Percentiles rank a stretch among this genome's conserved stretches.
Conservation (phyloP, 2,888 invertebrate genomes). For the Sialis lutaria region DNA sequence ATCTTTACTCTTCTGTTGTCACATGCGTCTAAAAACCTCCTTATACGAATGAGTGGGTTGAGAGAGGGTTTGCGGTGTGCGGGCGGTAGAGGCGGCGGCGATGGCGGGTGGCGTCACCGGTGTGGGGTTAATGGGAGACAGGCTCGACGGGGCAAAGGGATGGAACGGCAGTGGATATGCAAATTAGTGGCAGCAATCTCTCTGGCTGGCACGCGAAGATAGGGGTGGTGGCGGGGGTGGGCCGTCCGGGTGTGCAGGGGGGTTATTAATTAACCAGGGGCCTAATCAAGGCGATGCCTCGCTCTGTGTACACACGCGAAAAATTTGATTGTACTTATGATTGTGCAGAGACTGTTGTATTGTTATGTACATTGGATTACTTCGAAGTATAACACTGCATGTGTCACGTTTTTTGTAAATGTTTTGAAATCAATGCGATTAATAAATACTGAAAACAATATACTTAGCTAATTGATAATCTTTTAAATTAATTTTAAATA, state of each 20-base stretch:
- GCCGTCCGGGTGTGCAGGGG: constrained; percentile 20
- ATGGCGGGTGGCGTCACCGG: neutral
- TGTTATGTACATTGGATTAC: no score
- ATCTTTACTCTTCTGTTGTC: neutral
- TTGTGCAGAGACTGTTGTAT: no score
- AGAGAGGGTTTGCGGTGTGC: neutral
- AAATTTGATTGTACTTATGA: no score
- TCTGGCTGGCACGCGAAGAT: neutral
- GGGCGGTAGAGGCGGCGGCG: neutral
- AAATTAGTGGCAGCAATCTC: constrained; percentile 6
- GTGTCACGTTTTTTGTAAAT: no score
- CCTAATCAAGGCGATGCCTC: constrained; percentile 28
- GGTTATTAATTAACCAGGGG: constrained; percentile 39
- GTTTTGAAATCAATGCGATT: no score
- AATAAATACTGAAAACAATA: no score
- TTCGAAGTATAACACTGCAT: no score
- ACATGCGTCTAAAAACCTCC: neutral
- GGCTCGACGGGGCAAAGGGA: neutral
- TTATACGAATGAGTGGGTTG: no score
- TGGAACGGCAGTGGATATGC: constrained; percentile 2
- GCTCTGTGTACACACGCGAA: neutral
- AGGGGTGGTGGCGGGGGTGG: constrained; percentile 16
- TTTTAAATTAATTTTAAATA: no score
- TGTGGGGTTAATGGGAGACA: neutral
- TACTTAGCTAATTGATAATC: no score